Percentiles rank a stretch among this genome's conserved stretches.
These are phyloP conservation scores for Tribolium freemani DNA, from an alignment of 2,888 invertebrate genomes.

Conservation along the genomic window DNA sequence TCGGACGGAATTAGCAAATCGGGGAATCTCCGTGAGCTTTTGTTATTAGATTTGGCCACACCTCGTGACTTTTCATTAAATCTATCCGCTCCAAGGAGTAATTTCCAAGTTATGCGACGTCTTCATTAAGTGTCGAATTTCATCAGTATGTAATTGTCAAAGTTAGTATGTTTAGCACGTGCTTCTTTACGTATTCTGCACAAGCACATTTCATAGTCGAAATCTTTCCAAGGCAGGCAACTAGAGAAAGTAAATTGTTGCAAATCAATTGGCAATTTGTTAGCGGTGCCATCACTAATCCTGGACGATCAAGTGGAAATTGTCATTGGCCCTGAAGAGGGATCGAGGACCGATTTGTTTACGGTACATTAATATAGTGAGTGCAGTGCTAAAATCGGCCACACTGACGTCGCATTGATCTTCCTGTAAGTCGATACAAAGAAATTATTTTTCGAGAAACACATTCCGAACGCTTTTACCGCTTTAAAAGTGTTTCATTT, in stretches of 20 bases:
- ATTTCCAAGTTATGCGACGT: slow-evolving; percentile 21
- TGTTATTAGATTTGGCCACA: not conserved
- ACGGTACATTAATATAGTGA: slow-evolving; percentile 47
- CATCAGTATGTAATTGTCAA: slow-evolving; percentile 33
- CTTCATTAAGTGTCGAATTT: slow-evolving; percentile 35
- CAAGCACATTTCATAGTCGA: slow-evolving; percentile 28
- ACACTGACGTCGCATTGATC: slow-evolving; percentile 34
- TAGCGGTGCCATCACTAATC: slow-evolving; percentile 48
- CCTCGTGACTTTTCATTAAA: not conserved
- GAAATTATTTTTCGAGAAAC: slow-evolving; percentile 1
- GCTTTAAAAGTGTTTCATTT: slow-evolving; percentile 32
- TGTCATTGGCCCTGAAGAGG: slow-evolving; percentile 48
- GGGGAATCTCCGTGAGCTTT: not conserved
- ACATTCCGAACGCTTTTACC: not conserved
- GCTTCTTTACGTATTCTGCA: slow-evolving; percentile 36
- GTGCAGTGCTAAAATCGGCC: slow-evolving; percentile 33
- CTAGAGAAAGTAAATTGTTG: slow-evolving; percentile 50
- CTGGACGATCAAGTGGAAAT: slow-evolving; percentile 47
- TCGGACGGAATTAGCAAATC: not conserved
- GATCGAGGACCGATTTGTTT: slow-evolving; percentile 45
- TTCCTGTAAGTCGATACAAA: slow-evolving; percentile 28
- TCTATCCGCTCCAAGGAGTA: not conserved
- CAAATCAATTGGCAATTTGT: slow-evolving; percentile 55
- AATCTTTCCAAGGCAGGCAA: slow-evolving; percentile 18
- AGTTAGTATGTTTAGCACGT: slow-evolving; percentile 33